These are phyloP conservation scores for Elephas maximus DNA, from an alignment of 2,113 vertebrate species.

Conservation along the genomic window DNA sequence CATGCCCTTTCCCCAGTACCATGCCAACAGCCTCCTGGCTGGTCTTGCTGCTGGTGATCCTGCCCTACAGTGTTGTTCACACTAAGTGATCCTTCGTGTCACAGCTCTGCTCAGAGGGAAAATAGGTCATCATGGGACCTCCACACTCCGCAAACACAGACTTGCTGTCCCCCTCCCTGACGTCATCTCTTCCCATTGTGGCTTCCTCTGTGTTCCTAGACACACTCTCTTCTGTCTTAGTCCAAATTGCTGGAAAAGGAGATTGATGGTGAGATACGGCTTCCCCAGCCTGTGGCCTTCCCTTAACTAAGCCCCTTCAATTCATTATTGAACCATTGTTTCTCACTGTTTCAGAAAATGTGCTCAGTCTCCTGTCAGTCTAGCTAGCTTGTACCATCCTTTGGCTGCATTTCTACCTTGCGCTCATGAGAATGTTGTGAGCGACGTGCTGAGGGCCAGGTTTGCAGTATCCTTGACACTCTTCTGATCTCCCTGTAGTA, in stretches of 20 bases:
- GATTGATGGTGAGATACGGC: background rate
- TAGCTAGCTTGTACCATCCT: background rate
- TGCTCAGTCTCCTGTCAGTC: background rate
- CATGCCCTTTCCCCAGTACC: background rate
- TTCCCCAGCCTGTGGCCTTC: background rate
- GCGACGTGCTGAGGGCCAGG: background rate
- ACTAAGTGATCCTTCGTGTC: background rate
- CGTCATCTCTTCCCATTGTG: background rate
- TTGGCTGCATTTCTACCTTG: background rate
- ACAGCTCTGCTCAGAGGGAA: background rate
- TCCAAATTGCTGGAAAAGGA: background rate
- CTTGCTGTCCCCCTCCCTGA: background rate
- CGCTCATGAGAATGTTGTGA: background rate
- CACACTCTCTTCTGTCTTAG: background rate
- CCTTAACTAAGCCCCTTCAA: accelerated
- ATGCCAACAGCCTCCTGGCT: background rate
- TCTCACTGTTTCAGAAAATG: background rate
- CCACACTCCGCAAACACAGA: background rate
- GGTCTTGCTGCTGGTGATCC: background rate
- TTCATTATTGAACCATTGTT: background rate
- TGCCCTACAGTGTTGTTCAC: background rate
- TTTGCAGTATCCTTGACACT: background rate
- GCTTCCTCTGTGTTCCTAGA: background rate
- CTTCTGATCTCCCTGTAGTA: background rate
- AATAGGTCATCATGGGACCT: background rate